A percentile compares a stretch with the other conserved stretches of the same genome.
Evolutionary conservation across 2,797 vertebrate species (phyloP).

Genomic region (Sparus aurata): DNA sequence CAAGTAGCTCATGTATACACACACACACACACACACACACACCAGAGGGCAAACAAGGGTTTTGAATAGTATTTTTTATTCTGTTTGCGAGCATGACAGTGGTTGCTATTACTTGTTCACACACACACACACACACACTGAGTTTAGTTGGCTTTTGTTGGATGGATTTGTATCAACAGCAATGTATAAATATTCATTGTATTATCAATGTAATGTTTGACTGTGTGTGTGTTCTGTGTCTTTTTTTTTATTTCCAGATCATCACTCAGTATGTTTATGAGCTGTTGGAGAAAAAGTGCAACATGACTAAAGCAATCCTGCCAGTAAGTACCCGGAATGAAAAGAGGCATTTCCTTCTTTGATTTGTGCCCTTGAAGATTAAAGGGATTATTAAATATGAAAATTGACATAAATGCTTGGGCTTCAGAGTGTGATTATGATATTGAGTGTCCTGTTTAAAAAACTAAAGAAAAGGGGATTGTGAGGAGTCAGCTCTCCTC

Average conservation of each 20-base stretch:
- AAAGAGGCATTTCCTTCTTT: conserved; percentile 68
- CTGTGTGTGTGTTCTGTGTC: conserved; percentile 52
- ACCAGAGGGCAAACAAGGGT: conserved; percentile 70
- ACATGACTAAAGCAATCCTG: conserved; percentile 93
- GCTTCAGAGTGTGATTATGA: conserved; percentile 73
- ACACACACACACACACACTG: conserved; percentile 54
- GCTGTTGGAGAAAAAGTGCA: conserved; percentile 94
- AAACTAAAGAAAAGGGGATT: conserved; percentile 51
- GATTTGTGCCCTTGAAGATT: conserved; percentile 80
- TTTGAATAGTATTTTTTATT: conserved; percentile 68
- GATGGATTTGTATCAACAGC: conserved; percentile 66
- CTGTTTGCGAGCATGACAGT: conserved; percentile 63
- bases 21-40: conserved; percentile 47
- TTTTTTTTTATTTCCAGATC: conserved; percentile 87
- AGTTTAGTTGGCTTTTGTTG: conserved; percentile 57
- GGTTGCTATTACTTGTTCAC: conserved; percentile 65
- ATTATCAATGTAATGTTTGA: conserved; percentile 57
- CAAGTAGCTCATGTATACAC: conserved; percentile 68
- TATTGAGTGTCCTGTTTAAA: conserved; percentile 75
- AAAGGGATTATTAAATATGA: conserved; percentile 80
- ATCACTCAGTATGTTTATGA: conserved; percentile 97
- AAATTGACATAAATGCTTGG: conserved; percentile 77
- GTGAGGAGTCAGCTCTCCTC: conserved; percentile 62
- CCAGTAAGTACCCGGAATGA: conserved; percentile 90
- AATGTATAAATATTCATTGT: conserved; percentile 53